Percentiles rank a stretch among this genome's conserved stretches.
These are phyloP conservation scores for Plodia interpunctella DNA, from an alignment of 1,140 invertebrate species.

Conservation along the genomic window DNA sequence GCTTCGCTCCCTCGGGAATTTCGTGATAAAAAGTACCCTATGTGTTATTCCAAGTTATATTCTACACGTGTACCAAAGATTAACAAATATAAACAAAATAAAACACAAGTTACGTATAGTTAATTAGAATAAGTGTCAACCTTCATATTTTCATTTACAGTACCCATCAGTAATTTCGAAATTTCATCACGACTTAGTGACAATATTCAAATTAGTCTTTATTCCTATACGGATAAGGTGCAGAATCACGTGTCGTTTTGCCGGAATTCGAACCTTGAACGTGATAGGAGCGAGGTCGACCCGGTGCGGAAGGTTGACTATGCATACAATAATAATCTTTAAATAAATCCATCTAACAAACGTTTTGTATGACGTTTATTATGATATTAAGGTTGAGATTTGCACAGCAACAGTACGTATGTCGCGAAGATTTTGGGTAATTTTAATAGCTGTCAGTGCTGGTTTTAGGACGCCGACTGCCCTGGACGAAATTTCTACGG, in stretches of 20 bases:
- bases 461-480: too few species aligned
- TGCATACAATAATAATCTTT: not conserved
- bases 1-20: too few species aligned
- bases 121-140: not conserved
- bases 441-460: too few species aligned
- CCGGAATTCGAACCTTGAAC: conserved; percentile 54
- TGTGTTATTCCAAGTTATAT: too few species aligned
- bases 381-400: not conserved
- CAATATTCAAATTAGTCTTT: not conserved
- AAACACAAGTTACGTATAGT: too few species aligned
- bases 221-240: conserved; percentile 12
- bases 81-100: too few species aligned
- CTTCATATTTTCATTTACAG: conserved; percentile 1
- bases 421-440: conserved; percentile 18
- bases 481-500: too few species aligned
- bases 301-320: conserved; percentile 45
- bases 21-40: too few species aligned
- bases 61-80: too few species aligned
- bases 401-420: not conserved
- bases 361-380: not conserved
- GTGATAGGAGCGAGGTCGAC: conserved; percentile 52
- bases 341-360: not conserved
- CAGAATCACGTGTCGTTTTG: conserved; percentile 16
- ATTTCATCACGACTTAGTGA: conserved; percentile 13
- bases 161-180: conserved; percentile 16